Evolutionary conservation across 2,888 invertebrate genomes (phyloP), one percentile per base, ranked within the genome.

Genomic region (Hermodice carunculata): DNA sequence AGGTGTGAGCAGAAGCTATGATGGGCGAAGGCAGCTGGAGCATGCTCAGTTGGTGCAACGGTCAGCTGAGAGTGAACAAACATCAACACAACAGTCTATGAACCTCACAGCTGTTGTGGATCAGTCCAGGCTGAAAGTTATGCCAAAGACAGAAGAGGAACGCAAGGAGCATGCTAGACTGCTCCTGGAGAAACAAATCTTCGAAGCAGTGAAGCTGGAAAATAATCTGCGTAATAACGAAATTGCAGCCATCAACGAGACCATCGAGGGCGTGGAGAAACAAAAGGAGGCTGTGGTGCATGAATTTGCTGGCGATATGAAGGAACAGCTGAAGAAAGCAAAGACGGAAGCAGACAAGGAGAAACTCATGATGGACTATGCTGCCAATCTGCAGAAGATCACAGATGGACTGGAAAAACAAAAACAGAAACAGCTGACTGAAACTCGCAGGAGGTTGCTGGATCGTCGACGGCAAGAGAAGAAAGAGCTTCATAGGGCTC

Each of bases 201-300:
- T 80, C 42, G 83, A 83, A 61, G 82, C 82, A 8, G 81, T 81
- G 5, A 80, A 80, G 54, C 69, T 82, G 31, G 84, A 83, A 64
- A 80, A 78, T 58, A 75, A 81, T 54, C 69, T 82, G n/a, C 75
- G 76, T 53, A 70, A 71, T 43, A 71, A 76, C 24, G 83, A 84
- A 69, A 76, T 81, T 11, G 70, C 74, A 5, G 57, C 67, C 2
- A 76, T 81, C 43, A 79, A 80, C 59, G 77, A 78, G 11, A 74
- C 74, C 3, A 59, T 83, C 14, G 73, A 77, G n/a, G 80, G 80
- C 17, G 74, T 69, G 61, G 81, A 82, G 43, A 68, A 70, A 14
- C 76, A 78, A 69, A 84, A 84, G 62, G 67, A 70, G 37, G 73
- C 75, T 2, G 70, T 75, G 49, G 71, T 76, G 43, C 70, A 71